phyloP scores from a whole-genome alignment of 2,797 vertebrate genomes.

The Botia almorhae region DNA sequence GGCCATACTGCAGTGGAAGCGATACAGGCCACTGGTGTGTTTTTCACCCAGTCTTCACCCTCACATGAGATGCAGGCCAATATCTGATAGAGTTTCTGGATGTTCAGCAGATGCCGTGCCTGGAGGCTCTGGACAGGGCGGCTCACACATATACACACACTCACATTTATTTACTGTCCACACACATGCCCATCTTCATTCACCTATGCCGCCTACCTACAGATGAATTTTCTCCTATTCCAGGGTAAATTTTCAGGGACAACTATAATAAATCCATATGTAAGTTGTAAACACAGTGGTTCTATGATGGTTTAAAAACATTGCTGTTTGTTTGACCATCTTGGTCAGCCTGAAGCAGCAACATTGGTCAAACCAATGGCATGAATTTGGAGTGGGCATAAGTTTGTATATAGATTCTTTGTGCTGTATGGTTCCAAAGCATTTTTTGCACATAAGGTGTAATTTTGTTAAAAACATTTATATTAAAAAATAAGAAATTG shows the following conservation, averaged over 20 bases:
- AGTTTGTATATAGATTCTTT: too few relatives aligned
- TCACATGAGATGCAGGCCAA: conserved; percentile 73
- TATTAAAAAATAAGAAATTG: too few relatives aligned
- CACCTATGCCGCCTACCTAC: too few relatives aligned
- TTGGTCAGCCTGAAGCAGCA: neutral
- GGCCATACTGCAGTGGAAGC: conserved; percentile 57
- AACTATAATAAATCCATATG: neutral
- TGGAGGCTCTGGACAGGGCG: conserved; percentile 32
- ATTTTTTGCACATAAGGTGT: too few relatives aligned
- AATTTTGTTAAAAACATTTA: too few relatives aligned
- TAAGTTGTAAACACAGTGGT: neutral
- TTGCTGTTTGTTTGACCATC: neutral
- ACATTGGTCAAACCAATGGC: neutral
- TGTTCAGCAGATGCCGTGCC: conserved; percentile 76
- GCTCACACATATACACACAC: conserved; percentile 12
- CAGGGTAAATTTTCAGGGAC: neutral
- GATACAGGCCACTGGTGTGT: conserved; percentile 72
- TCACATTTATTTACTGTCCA: neutral
- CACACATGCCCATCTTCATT: neutral
- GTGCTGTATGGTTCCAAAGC: too few relatives aligned
- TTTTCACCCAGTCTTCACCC: conserved; percentile 57
- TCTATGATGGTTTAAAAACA: neutral
- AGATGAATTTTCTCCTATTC: neutral
- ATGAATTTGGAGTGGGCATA: neutral
- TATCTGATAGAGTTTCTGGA: conserved; percentile 85